A percentile compares a stretch with the other conserved stretches of the same genome.
phyloP scores from a whole-genome alignment of 2,888 invertebrate species.

The Lomographa bimaculata region DNA sequence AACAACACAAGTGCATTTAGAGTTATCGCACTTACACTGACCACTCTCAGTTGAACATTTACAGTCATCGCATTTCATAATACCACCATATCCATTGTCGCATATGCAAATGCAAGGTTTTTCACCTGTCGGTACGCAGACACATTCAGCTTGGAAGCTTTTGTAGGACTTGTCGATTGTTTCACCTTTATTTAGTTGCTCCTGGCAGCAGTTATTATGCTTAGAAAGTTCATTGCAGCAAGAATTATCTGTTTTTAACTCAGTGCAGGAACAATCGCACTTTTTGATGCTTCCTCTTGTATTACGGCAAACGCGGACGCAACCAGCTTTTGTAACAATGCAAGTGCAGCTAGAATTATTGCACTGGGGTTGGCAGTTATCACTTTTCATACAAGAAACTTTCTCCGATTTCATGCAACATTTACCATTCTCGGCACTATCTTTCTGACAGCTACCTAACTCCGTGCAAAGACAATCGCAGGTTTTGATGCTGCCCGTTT shows the following conservation, averaged over 20 bases:
- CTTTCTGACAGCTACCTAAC: too few relatives aligned
- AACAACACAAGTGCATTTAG: constrained; percentile 30
- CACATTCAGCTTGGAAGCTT: too few relatives aligned
- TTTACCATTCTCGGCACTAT: too few relatives aligned
- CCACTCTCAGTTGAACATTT: constrained; percentile 21
- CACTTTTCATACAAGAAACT: neutral
- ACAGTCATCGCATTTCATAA: constrained; percentile 32
- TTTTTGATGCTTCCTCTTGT: constrained; percentile 18
- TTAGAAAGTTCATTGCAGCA: too few relatives aligned
- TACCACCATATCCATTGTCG: too few relatives aligned
- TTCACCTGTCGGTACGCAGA: too few relatives aligned
- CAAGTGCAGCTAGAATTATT: constrained; percentile 4
- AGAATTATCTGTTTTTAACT: constrained; percentile 1
- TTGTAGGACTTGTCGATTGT: too few relatives aligned
- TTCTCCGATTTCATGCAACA: neutral
- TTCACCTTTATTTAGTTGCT: too few relatives aligned
- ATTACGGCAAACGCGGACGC: constrained; percentile 27
- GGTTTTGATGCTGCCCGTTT: constrained; percentile 16
- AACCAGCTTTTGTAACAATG: constrained; percentile 24
- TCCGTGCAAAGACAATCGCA: constrained; percentile 21
- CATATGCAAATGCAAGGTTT: too few relatives aligned
- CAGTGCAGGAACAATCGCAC: constrained; percentile 19
- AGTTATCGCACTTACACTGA: constrained; percentile 22
- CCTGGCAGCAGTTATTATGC: too few relatives aligned
- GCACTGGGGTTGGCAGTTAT: neutral